Conservation (phyloP, 2,113 vertebrate genomes). For the Symphodus melops region DNA sequence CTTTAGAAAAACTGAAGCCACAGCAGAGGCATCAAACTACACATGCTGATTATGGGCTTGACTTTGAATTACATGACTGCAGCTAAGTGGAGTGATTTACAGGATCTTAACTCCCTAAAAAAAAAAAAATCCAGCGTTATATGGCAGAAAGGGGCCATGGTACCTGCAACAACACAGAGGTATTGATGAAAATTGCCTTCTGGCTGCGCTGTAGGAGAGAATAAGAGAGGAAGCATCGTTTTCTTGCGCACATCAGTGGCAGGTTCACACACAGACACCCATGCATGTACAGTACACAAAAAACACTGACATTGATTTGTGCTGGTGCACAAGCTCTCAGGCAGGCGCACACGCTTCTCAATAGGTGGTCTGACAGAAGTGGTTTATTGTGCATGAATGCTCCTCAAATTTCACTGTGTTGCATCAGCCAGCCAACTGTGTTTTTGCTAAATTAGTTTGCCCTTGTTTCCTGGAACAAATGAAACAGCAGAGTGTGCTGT, state of each 20-base stretch:
- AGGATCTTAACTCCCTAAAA: conserved; percentile 31
- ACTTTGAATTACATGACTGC: conserved; percentile 47
- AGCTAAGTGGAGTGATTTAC: conserved; percentile 44
- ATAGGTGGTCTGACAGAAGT: conserved; percentile 79
- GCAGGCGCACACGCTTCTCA: conserved; percentile 41
- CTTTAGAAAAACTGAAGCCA: conserved; percentile 26
- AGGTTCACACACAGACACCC: conserved; percentile 59
- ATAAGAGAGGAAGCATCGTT: conserved; percentile 67
- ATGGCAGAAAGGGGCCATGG: conserved; percentile 37
- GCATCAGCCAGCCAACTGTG: conserved; percentile 75
- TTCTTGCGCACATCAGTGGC: conserved; percentile 60
- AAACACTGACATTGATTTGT: conserved; percentile 64
- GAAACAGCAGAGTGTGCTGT: conserved; percentile 50
- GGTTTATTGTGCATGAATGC: conserved; percentile 78
- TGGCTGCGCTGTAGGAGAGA: conserved; percentile 71
- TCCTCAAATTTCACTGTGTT: conserved; percentile 78
- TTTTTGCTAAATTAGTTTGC: conserved; percentile 73
- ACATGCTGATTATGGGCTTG: conserved; percentile 45
- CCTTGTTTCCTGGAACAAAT: conserved; percentile 71
- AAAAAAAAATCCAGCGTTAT: conserved; percentile 10
- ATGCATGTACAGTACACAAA: conserved; percentile 49
- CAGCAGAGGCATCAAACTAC: conserved; percentile 24
- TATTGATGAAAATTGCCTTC: conserved; percentile 73
- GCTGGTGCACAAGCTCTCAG: conserved; percentile 42
- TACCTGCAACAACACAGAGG: conserved; percentile 50